Percentiles rank a stretch among this genome's conserved stretches.
phyloP scores from a whole-genome alignment of 1,140 invertebrate species.

The Sminthurides bifidus region DNA sequence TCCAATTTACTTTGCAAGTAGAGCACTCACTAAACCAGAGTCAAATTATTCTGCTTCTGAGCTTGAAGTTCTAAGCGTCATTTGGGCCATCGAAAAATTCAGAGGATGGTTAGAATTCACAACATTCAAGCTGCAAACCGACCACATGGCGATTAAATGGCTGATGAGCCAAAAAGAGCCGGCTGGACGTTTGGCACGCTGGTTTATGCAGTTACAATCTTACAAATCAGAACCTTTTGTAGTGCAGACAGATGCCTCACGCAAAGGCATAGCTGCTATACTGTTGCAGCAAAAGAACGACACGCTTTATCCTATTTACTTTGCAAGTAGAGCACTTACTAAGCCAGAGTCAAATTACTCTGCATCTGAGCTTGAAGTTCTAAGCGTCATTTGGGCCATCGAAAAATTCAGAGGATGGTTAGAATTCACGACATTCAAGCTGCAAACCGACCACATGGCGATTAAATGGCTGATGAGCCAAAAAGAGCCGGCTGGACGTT shows the following conservation, averaged over 20 bases:
- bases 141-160: conserved; percentile 41
- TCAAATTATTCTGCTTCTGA: conserved; percentile 38
- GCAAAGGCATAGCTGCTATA: conserved; percentile 38
- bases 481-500: conserved; percentile 34
- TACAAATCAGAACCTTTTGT: too few species aligned
- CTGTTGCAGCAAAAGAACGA: conserved; percentile 36
- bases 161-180: conserved; percentile 31
- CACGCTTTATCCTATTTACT: conserved; percentile 33
- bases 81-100: conserved; percentile 37
- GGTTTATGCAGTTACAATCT: too few species aligned
- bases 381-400: conserved; percentile 34
- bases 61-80: conserved; percentile 36
- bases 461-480: conserved; percentile 37
- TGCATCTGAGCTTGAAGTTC: conserved; percentile 40
- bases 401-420: conserved; percentile 38
- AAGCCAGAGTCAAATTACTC: conserved; percentile 35
- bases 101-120: conserved; percentile 33
- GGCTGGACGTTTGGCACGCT: conserved; percentile 16
- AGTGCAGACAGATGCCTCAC: too few species aligned
- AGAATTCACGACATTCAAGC: conserved; percentile 31
- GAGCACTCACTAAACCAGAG: conserved; percentile 35
- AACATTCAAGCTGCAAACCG: conserved; percentile 40
- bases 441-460: conserved; percentile 35
- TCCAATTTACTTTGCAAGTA: conserved; percentile 33
- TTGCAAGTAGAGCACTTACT: conserved; percentile 36